phyloP scores from a whole-genome alignment of 2,797 vertebrate species.

The Melanogrammus aeglefinus region DNA sequence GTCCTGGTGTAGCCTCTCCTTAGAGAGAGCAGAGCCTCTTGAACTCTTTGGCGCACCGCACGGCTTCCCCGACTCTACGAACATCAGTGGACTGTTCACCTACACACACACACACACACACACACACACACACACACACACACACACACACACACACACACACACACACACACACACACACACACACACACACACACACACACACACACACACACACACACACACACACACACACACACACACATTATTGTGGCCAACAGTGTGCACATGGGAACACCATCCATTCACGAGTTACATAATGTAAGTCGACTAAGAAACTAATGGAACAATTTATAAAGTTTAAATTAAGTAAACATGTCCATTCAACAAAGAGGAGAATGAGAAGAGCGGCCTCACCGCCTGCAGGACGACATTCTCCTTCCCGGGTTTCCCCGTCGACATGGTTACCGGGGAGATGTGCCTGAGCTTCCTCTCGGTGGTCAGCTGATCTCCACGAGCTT shows the following conservation, averaged over 20 bases:
- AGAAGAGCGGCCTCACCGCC: constrained; percentile 63
- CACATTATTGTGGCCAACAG: too few species aligned
- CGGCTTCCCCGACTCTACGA: constrained; percentile 34
- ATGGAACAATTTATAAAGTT: not conserved
- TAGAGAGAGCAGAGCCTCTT: constrained; percentile 31
- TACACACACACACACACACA: constrained; percentile 14
- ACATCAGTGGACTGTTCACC: constrained; percentile 42
- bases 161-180: constrained; percentile 2
- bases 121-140: not conserved
- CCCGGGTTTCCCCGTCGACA: constrained; percentile 52
- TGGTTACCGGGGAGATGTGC: constrained; percentile 49
- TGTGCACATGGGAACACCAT: not conserved
- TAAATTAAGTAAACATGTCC: not conserved
- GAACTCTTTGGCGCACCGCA: constrained; percentile 49
- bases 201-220: not conserved
- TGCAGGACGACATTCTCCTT: constrained; percentile 80
- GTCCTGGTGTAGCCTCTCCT: constrained; percentile 5
- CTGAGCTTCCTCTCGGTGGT: constrained; percentile 72
- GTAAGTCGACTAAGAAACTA: not conserved
- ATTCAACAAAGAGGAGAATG: not conserved
- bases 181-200: constrained; percentile 12
- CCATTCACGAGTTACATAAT: not conserved
- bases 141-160: constrained; percentile 8
- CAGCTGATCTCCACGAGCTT: constrained; percentile 80
- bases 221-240: not conserved